Conservation (phyloP, 2,888 invertebrate species). For the Eilema griseolum region DNA sequence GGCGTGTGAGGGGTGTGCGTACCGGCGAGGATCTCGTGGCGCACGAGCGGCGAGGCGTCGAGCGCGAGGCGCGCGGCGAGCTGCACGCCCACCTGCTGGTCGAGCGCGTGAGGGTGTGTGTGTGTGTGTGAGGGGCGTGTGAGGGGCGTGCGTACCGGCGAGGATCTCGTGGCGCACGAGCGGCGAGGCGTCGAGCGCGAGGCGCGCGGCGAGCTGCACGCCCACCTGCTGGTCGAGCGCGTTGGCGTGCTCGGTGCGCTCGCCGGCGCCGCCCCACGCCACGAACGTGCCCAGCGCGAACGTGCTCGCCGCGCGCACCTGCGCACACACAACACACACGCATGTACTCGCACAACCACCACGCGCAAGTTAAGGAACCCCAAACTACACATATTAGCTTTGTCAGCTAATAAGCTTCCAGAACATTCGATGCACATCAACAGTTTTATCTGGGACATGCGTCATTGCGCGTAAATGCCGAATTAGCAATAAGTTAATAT, state of each 20-base stretch:
- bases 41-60: slow-evolving; percentile 96
- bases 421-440: too few species aligned
- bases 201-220: slow-evolving; percentile 93
- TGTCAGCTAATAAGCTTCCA: too few species aligned
- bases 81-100: slow-evolving; percentile 96
- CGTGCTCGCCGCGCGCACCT: slow-evolving; percentile 75
- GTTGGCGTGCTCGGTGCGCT: slow-evolving; percentile 96
- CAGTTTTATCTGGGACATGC: too few species aligned
- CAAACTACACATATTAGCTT: too few species aligned
- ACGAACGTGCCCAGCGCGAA: slow-evolving; percentile 98
- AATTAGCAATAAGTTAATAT: too few species aligned
- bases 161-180: slow-evolving; percentile 95
- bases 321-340: too few species aligned
- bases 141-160: slow-evolving; percentile 89
- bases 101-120: slow-evolving; percentile 90
- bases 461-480: too few species aligned
- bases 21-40: slow-evolving; percentile 95
- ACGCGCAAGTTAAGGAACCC: too few species aligned
- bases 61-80: slow-evolving; percentile 91
- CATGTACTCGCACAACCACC: too few species aligned
- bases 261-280: slow-evolving; percentile 91
- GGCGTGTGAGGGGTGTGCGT: too few species aligned
- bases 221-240: slow-evolving; percentile 97
- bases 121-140: neutral
- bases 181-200: slow-evolving; percentile 93